Conservation (phyloP, 2,113 vertebrate species). For the Machaerirhynchus nigripectus region DNA sequence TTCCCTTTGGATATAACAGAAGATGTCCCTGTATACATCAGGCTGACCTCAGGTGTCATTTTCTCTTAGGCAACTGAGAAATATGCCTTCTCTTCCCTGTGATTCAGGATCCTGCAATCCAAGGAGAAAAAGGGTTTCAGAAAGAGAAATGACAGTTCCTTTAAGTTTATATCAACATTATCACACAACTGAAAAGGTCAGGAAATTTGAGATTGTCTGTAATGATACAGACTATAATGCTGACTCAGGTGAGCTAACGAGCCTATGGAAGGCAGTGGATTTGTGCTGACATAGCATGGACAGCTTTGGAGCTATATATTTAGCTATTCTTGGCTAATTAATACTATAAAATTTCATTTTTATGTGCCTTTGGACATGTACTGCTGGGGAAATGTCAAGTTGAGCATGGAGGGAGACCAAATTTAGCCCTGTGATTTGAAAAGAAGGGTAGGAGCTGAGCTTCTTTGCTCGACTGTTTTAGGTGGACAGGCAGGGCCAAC, state of each 20-base stretch:
- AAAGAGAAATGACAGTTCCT: conserved; percentile 14
- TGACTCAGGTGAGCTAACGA: neutral
- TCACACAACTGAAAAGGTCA: conserved; percentile 16
- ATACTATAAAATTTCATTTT: neutral
- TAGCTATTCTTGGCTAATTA: neutral
- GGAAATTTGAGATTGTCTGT: neutral
- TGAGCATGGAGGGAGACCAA: neutral
- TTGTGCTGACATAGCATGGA: neutral
- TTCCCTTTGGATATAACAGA: neutral
- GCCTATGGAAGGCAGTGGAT: neutral
- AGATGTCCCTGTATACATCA: neutral
- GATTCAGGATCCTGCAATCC: neutral
- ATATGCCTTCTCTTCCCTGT: neutral
- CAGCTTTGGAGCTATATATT: neutral
- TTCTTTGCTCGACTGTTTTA: neutral
- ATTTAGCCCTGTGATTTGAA: neutral
- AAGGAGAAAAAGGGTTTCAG: neutral
- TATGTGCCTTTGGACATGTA: neutral
- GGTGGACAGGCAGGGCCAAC: neutral
- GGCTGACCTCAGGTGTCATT: neutral
- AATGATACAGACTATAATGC: neutral
- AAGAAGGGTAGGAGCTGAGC: neutral
- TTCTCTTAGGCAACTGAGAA: neutral
- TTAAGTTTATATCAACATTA: conserved; percentile 41
- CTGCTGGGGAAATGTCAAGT: neutral